These are phyloP conservation scores for Drosophila rufa DNA, from an alignment of 1,140 invertebrate genomes.

Conservation along the genomic window DNA sequence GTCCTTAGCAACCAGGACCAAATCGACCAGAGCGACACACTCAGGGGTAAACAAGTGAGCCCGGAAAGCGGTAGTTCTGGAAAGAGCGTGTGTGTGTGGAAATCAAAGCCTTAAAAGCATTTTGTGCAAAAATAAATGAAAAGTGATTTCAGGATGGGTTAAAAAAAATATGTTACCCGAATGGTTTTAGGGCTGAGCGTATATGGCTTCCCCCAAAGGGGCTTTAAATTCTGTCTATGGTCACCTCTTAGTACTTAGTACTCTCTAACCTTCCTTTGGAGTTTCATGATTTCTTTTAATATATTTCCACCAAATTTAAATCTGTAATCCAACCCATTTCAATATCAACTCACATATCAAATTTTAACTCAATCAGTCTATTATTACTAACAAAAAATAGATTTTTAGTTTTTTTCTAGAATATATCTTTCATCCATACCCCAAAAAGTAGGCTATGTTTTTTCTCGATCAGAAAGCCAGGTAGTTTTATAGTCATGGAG, in stretches of 20 bases:
- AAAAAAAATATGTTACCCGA: constrained; percentile 32
- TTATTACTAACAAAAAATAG: not conserved
- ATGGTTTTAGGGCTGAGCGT: constrained; percentile 21
- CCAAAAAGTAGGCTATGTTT: not conserved
- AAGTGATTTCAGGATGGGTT: constrained; percentile 50
- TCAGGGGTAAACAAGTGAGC: constrained; percentile 31
- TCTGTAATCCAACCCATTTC: too few relatives aligned
- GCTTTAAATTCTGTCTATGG: constrained; percentile 12
- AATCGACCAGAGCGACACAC: constrained; percentile 36
- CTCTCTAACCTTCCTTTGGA: too few relatives aligned
- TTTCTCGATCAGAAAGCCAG: not conserved
- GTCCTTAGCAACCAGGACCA: constrained; percentile 28
- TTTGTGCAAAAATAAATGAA: constrained; percentile 45
- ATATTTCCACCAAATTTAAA: too few relatives aligned
- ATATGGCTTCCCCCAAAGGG: constrained; percentile 8
- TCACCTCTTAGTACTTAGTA: constrained; percentile 4
- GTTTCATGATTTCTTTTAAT: too few relatives aligned
- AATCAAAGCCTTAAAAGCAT: constrained; percentile 76
- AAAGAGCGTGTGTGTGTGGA: constrained; percentile 42
- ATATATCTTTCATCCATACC: too few relatives aligned
- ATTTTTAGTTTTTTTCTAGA: not conserved
- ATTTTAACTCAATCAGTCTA: too few relatives aligned
- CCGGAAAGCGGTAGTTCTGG: constrained; percentile 1
- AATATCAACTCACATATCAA: not conserved
- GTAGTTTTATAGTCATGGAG: not conserved